Evolutionary conservation across 2,113 vertebrate genomes (phyloP).

Genomic region (Choloepus hoffmanni): DNA sequence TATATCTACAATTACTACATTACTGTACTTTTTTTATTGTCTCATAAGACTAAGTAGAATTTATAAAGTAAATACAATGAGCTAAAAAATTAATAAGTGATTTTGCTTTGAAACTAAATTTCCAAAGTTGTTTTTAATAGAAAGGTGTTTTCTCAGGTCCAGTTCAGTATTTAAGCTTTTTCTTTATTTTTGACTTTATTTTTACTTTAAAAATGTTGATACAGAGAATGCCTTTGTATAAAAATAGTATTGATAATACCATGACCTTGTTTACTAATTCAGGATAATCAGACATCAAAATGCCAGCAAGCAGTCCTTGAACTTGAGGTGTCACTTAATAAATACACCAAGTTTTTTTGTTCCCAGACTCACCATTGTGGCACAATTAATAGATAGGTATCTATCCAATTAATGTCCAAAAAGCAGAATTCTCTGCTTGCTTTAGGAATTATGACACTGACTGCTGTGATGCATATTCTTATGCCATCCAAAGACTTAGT

Average conservation of each 20-base stretch:
- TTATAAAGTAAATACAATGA: neutral
- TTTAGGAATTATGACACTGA: neutral
- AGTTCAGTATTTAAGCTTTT: neutral
- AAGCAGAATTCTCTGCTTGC: neutral
- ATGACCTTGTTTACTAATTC: neutral
- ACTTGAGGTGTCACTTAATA: neutral
- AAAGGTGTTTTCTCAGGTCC: neutral
- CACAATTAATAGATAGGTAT: neutral
- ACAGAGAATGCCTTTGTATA: neutral
- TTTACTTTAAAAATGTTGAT: neutral
- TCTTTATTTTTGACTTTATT: neutral
- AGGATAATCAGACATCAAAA: neutral
- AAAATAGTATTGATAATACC: neutral
- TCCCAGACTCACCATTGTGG: neutral
- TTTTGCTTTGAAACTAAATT: slow-evolving; percentile 14
- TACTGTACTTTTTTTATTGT: too few species aligned
- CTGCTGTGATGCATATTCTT: too few species aligned
- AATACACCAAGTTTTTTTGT: neutral
- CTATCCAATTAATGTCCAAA: too few species aligned
- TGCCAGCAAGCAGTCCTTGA: neutral
- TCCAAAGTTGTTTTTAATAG: neutral
- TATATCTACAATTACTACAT: neutral
- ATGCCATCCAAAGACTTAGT: rapidly evolving
- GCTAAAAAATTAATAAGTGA: slow-evolving; percentile 6
- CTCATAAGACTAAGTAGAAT: neutral